A percentile compares a stretch with the other conserved stretches of the same genome.
phyloP scores from a whole-genome alignment of 1,140 invertebrate species.

The Elymnias hypermnestra region DNA sequence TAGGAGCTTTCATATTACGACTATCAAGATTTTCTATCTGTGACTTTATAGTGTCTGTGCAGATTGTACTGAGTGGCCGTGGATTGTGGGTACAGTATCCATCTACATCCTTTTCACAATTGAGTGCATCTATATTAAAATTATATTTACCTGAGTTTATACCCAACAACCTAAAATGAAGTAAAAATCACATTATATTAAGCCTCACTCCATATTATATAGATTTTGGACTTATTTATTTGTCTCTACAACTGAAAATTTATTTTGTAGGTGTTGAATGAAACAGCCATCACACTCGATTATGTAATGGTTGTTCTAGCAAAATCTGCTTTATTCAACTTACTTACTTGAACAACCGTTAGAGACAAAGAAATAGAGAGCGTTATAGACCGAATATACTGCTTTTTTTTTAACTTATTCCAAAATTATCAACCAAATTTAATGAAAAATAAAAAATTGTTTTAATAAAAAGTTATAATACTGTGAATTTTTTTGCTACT shows the following conservation, averaged over 20 bases:
- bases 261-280: too few species aligned
- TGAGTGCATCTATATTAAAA: constrained; percentile 51
- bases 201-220: too few species aligned
- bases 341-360: too few species aligned
- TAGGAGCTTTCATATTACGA: background rate
- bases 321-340: too few species aligned
- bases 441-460: constrained; percentile 1
- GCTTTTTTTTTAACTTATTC: too few species aligned
- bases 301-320: too few species aligned
- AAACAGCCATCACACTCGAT: too few species aligned
- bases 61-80: constrained; percentile 13
- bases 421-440: too few species aligned
- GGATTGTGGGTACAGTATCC: constrained; percentile 56
- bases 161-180: constrained; percentile 50
- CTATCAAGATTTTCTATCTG: background rate
- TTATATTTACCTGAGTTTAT: constrained; percentile 59
- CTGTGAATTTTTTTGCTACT: background rate
- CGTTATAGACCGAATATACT: too few species aligned
- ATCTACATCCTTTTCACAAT: constrained; percentile 55
- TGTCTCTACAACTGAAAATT: too few species aligned
- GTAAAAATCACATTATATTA: background rate
- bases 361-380: too few species aligned
- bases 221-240: too few species aligned
- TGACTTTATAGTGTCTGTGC: background rate
- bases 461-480: constrained; percentile 3